A percentile compares a stretch with the other conserved stretches of the same genome.
Conservation (phyloP, 2,113 vertebrate genomes). For the Gymnarchus niloticus region DNA sequence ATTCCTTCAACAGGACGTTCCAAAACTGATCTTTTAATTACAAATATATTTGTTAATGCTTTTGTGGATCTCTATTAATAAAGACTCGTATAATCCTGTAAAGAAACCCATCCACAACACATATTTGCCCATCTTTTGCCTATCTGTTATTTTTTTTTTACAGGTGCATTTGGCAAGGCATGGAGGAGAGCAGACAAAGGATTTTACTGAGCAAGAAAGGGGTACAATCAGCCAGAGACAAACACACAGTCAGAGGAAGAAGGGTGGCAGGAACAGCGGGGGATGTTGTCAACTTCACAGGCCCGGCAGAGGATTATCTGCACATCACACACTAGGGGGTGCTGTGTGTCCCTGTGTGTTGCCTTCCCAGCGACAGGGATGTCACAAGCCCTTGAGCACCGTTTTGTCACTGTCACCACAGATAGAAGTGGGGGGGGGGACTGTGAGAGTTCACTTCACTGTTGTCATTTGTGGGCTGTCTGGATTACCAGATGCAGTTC, state of each 20-base stretch:
- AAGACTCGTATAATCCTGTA: background rate
- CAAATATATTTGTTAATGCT: background rate
- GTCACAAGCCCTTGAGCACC: background rate
- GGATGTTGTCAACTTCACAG: too few species aligned
- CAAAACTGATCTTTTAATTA: background rate
- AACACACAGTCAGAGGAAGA: background rate
- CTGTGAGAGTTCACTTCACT: background rate
- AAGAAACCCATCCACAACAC: background rate
- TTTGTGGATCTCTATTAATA: background rate
- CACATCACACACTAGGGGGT: background rate
- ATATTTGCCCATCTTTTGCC: too few species aligned
- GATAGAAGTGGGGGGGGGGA: background rate
- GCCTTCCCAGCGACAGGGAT: background rate
- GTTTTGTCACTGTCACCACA: background rate
- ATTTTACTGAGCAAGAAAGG: background rate
- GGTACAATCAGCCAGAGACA: background rate
- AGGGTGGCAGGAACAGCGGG: too few species aligned
- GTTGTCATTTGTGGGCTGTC: too few species aligned
- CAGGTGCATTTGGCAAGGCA: background rate
- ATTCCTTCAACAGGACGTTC: background rate
- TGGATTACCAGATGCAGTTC: too few species aligned
- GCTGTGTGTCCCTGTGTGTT: background rate
- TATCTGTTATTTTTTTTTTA: too few species aligned
- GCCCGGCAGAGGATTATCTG: background rate
- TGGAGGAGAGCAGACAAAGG: background rate